Conservation (phyloP, 2,113 vertebrate genomes). For the Gasterosteus aculeatus region DNA sequence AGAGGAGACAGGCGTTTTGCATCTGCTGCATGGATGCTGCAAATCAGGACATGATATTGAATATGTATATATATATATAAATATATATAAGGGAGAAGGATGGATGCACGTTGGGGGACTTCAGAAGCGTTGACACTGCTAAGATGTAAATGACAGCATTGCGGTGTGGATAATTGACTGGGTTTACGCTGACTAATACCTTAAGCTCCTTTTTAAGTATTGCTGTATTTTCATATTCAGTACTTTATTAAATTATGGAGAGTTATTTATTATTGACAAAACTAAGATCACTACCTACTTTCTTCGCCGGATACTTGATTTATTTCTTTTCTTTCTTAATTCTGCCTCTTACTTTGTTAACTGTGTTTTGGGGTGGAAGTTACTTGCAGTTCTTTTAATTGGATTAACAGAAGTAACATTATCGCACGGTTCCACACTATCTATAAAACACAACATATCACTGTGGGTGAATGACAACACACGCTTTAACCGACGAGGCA, state of each 20-base stretch:
- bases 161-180: background rate
- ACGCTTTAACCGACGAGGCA: background rate
- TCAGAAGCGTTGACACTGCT: background rate
- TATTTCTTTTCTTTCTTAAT: background rate
- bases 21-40: slow-evolving; percentile 14
- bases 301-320: background rate
- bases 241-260: background rate
- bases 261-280: background rate
- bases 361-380: background rate
- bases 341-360: background rate
- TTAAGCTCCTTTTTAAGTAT: background rate
- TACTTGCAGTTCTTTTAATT: background rate
- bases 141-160: background rate
- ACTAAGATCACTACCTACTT: background rate
- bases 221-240: background rate
- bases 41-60: background rate
- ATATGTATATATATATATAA: too few species aligned
- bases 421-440: background rate
- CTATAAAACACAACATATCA: background rate
- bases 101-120: background rate
- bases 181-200: background rate
- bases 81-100: background rate
- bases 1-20: slow-evolving; percentile 21
- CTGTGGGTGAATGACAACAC: background rate
- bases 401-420: background rate